Conservation (phyloP, 2,113 vertebrate species). For the Dermatemys mawii region DNA sequence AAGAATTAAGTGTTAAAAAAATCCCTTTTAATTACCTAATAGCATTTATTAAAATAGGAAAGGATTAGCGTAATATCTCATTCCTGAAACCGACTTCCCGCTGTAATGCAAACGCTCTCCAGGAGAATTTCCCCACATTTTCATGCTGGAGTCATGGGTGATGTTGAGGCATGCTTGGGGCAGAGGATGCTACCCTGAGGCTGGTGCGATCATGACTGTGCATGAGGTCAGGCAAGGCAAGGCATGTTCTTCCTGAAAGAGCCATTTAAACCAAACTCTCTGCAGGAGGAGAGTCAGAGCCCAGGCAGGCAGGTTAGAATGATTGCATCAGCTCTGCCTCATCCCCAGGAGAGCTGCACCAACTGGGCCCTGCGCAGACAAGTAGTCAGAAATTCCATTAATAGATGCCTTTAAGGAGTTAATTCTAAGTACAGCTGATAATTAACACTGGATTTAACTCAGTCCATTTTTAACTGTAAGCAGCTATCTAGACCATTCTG, state of each 20-base stretch:
- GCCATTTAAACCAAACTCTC: background rate
- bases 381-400: background rate
- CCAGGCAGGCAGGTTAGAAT: background rate
- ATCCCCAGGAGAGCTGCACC: background rate
- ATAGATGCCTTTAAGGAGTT: background rate
- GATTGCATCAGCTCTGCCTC: background rate
- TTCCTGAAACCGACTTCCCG: background rate
- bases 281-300: background rate
- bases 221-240: background rate
- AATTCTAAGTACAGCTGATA: background rate
- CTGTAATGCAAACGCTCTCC: slow-evolving; percentile 1
- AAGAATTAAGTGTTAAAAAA: background rate
- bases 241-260: background rate
- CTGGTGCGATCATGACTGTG: background rate
- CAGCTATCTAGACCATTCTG: background rate
- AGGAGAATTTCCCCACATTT: background rate
- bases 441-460: background rate
- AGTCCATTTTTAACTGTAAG: background rate
- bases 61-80: background rate
- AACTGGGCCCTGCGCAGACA: slow-evolving; percentile 10
- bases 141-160: background rate
- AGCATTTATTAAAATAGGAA: slow-evolving; percentile 21
- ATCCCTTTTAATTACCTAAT: background rate
- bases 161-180: background rate
- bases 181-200: background rate